These are phyloP conservation scores for Hylyphantes graminicola DNA, from an alignment of 1,140 invertebrate genomes.

Conservation along the genomic window DNA sequence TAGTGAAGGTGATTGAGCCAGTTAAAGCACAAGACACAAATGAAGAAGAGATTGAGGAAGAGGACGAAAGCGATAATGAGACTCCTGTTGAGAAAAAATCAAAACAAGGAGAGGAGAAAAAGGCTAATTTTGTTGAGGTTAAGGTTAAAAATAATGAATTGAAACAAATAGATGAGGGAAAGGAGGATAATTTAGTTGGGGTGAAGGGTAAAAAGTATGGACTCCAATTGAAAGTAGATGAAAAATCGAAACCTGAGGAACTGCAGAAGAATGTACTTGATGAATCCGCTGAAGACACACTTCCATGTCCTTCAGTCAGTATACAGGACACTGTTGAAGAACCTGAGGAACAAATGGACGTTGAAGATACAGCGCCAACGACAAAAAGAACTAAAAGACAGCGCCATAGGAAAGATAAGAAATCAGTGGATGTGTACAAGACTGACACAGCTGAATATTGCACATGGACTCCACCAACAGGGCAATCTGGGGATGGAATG, in stretches of 20 bases:
- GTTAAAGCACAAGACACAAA: background rate
- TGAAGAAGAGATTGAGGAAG: slow-evolving; percentile 36
- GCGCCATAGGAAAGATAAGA: slow-evolving; percentile 39
- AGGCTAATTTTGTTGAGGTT: background rate
- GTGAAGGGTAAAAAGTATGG: slow-evolving; percentile 8
- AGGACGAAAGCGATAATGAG: slow-evolving; percentile 41
- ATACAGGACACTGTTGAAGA: background rate
- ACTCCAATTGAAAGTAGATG: slow-evolving; percentile 32
- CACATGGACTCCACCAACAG: slow-evolving; percentile 79
- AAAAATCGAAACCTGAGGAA: slow-evolving; percentile 61
- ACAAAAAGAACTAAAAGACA: background rate
- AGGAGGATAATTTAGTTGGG: background rate
- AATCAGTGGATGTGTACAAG: slow-evolving; percentile 67
- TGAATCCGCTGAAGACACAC: too few relatives aligned
- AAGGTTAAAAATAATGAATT: background rate
- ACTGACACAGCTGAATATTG: slow-evolving; percentile 75
- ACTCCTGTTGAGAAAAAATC: background rate
- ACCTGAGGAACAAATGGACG: slow-evolving; percentile 34
- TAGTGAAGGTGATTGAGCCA: background rate
- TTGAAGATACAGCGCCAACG: background rate
- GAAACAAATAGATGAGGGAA: background rate
- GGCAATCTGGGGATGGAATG: slow-evolving; percentile 83
- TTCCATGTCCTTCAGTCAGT: background rate
- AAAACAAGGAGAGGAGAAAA: background rate
- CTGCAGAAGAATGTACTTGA: slow-evolving; percentile 41